Evolutionary conservation across 2,797 vertebrate species (phyloP), one percentile per base, ranked within the genome.

Genomic region (Lophura swinhoii): DNA sequence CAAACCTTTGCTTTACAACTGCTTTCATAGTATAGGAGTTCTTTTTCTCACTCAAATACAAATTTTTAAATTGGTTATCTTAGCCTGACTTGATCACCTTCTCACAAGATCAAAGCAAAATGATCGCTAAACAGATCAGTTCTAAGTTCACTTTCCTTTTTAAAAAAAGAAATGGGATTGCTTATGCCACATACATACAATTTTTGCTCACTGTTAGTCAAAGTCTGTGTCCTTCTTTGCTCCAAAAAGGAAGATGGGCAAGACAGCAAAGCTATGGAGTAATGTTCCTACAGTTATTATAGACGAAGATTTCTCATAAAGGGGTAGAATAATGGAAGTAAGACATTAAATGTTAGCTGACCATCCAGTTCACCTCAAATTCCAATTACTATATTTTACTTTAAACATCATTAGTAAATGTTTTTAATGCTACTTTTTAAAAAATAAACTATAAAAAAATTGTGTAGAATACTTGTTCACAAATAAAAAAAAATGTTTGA

Each of bases 131-230:
- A 1, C 5, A 70, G 58, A 69, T 41, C 55, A 63, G 3, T 77
- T 77, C 28, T 23, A 4, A 80, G 56, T n/a, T 85, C 28, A 51
- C 9, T 51, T 20, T 6, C 28, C 8, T 43, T 43, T 76, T 92
- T 60, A 13, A 49, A 49, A 49, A 49, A 26, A 49, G 23, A 49
- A 49, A 49, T 14, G 24, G 49, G 14, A 51, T 24, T 51, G 24
- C 49, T 51, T 14, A 14, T 26, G 24, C 49, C 24, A 26, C 49
- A 14, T 71, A 53, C 5, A 4, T 82, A 10, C 33, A 78, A 44
- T 0, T 56, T 66, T 13, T 53, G 7, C 12, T 48, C 0, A 1
- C 3, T 64, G 15, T 49, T 84, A 71, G 4, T 3, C 37, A 84
- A 81, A 66, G 5, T 58, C 11, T 56, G 4, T 1, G 1, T 60